Conservation (phyloP, 2,113 vertebrate species). For the Catharus fuscescens region DNA sequence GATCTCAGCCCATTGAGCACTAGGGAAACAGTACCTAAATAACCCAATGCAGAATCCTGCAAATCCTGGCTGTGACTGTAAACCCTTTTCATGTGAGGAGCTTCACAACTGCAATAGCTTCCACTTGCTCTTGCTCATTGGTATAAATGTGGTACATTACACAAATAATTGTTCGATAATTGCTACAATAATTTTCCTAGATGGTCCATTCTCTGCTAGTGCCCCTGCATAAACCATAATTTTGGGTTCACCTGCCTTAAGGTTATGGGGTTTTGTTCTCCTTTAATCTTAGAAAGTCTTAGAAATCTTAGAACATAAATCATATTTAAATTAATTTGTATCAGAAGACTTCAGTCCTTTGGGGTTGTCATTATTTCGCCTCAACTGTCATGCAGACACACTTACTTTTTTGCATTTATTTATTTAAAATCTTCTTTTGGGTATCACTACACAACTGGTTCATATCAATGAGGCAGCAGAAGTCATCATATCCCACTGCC, state of each 20-base stretch:
- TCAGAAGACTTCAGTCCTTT: neutral
- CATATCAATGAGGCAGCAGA: slow-evolving; percentile 39
- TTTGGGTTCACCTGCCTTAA: neutral
- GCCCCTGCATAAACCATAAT: neutral
- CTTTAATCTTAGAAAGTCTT: neutral
- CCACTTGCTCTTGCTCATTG: neutral
- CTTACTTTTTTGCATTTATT: neutral
- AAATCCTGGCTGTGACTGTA: neutral
- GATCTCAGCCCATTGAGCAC: neutral
- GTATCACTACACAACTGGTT: neutral
- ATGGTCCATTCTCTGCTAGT: neutral
- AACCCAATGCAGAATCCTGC: neutral
- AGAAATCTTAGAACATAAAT: neutral
- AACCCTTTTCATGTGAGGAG: neutral
- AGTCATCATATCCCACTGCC: neutral
- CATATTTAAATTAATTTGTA: neutral
- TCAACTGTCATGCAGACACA: neutral
- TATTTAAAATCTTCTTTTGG: slow-evolving; percentile 15
- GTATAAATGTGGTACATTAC: neutral
- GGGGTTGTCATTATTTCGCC: neutral
- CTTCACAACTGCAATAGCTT: neutral
- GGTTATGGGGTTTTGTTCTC: rapidly evolving
- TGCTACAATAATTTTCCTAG: neutral
- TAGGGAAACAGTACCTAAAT: neutral
- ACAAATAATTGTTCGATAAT: neutral